Percentiles rank a stretch among this genome's conserved stretches.
These are phyloP conservation scores for Siniperca scherzeri DNA, from an alignment of 2,797 vertebrate species.

Conservation along the genomic window DNA sequence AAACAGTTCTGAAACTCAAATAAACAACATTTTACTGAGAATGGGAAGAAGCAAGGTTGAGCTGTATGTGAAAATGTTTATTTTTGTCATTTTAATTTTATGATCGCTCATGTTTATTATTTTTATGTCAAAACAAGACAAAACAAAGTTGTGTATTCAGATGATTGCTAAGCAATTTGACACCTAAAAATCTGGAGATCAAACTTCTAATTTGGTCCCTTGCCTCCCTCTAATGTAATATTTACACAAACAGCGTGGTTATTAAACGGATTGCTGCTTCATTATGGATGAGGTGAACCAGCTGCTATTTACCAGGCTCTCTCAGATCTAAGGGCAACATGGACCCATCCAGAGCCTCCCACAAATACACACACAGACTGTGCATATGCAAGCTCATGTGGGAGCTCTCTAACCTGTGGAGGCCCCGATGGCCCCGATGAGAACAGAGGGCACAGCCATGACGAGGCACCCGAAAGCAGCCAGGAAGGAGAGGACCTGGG, in stretches of 20 bases:
- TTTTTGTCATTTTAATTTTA: not conserved
- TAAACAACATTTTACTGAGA: not conserved
- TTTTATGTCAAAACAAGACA: not conserved
- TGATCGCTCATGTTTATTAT: not conserved
- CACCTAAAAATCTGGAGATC: conserved; percentile 77
- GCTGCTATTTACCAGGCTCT: conserved; percentile 86
- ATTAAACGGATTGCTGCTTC: conserved; percentile 82
- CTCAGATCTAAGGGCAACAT: conserved; percentile 82
- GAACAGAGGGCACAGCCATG: conserved; percentile 95
- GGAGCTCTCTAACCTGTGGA: conserved; percentile 90
- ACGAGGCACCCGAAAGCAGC: conserved; percentile 96
- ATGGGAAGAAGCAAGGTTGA: not conserved
- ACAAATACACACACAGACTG: conserved; percentile 42
- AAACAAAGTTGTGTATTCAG: conserved; percentile 45
- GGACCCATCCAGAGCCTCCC: conserved; percentile 55
- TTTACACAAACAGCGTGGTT: conserved; percentile 81
- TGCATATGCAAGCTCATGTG: conserved; percentile 20
- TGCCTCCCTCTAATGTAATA: conserved; percentile 85
- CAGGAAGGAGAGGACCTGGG: conserved; percentile 96
- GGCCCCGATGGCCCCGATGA: conserved; percentile 96
- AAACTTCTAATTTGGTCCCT: conserved; percentile 83
- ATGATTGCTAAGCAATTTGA: conserved; percentile 68
- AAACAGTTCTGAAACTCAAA: not conserved
- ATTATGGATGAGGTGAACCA: conserved; percentile 88
- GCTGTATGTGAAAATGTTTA: not conserved